phyloP scores from a whole-genome alignment of 2,797 vertebrate genomes.

The Manis pentadactyla region DNA sequence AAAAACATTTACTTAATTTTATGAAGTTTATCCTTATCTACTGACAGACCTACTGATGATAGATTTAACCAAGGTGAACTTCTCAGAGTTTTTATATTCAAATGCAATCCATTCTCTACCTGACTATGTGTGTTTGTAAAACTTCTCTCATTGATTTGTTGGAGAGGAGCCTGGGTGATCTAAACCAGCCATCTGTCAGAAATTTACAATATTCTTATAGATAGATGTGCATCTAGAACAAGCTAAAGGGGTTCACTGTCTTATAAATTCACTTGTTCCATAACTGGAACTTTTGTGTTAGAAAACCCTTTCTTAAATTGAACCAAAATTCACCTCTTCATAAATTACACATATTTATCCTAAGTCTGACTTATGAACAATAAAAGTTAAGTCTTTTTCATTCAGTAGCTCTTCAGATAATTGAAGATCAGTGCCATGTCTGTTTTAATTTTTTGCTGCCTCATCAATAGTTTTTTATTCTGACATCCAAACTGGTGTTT shows the following conservation, averaged over 20 bases:
- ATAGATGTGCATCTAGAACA: neutral
- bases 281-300: neutral
- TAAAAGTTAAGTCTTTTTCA: neutral
- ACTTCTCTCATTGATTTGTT: neutral
- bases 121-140: neutral
- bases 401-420: neutral
- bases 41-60: neutral
- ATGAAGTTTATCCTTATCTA: neutral
- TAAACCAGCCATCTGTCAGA: neutral
- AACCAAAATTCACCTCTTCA: slow-evolving; percentile 6
- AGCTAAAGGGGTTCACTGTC: neutral
- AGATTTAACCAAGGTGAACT: neutral
- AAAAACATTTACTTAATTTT: neutral
- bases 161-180: neutral
- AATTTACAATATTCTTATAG: neutral
- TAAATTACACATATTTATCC: neutral
- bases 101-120: neutral
- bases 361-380: neutral
- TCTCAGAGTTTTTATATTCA: neutral
- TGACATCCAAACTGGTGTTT: neutral
- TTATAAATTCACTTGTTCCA: neutral
- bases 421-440: neutral
- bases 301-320: neutral
- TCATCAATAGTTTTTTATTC: neutral
- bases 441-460: slow-evolving; percentile 27